phyloP scores from a whole-genome alignment of 2,888 invertebrate genomes.

The Fragum whitleyi region DNA sequence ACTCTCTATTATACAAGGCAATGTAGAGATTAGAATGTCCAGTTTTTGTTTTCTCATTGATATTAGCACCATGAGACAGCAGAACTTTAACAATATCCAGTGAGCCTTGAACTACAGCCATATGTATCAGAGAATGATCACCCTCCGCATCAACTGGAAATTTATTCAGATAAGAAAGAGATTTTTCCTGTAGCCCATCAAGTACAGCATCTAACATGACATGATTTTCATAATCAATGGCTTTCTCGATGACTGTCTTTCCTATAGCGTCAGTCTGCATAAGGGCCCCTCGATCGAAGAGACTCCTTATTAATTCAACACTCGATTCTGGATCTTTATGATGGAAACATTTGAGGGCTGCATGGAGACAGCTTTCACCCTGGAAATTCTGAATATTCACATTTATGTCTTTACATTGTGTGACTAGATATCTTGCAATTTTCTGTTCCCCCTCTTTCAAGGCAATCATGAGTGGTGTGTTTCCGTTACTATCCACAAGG shows the following conservation, averaged over 20 bases:
- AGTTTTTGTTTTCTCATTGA: slow-evolving; percentile 45
- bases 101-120: slow-evolving; percentile 20
- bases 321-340: slow-evolving; percentile 37
- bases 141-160: neutral
- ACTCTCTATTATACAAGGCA: slow-evolving; percentile 57
- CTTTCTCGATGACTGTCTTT: slow-evolving; percentile 59
- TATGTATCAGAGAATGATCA: slow-evolving; percentile 7
- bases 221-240: slow-evolving; percentile 61
- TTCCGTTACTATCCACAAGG: slow-evolving; percentile 62
- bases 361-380: slow-evolving; percentile 60
- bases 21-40: slow-evolving; percentile 57
- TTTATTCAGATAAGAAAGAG: too few relatives aligned
- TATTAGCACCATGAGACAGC: slow-evolving; percentile 66
- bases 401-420: slow-evolving; percentile 46
- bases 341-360: slow-evolving; percentile 52
- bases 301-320: slow-evolving; percentile 38
- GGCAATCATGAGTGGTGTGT: slow-evolving; percentile 73
- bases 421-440: slow-evolving; percentile 64
- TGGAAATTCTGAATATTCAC: slow-evolving; percentile 34
- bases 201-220: slow-evolving; percentile 57
- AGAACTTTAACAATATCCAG: slow-evolving; percentile 51
- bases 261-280: slow-evolving; percentile 35
- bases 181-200: slow-evolving; percentile 16
- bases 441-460: slow-evolving; percentile 55
- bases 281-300: slow-evolving; percentile 57